A percentile compares a stretch with the other conserved stretches of the same genome.
Evolutionary conservation across 2,888 invertebrate species (phyloP).

Genomic region (Nematopogon swammerdamellus): DNA sequence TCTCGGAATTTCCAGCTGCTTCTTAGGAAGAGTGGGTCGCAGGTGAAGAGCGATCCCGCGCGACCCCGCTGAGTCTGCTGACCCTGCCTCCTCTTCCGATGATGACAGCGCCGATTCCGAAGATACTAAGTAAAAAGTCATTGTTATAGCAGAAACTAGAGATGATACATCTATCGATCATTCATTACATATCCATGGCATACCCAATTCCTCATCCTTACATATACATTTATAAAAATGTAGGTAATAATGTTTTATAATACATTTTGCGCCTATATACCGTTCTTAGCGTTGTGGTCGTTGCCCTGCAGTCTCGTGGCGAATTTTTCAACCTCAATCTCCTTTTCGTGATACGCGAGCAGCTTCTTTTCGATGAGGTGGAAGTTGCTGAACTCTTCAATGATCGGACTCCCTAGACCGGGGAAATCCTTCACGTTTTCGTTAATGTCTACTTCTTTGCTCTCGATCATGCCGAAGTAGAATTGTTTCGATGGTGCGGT

Average conservation of each 20-base stretch:
- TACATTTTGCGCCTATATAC: no score
- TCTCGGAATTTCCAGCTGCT: slow-evolving; percentile 70
- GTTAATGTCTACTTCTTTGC: slow-evolving; percentile 27
- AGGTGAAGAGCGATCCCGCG: slow-evolving; percentile 69
- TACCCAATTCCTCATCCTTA: no score
- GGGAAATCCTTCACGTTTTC: slow-evolving; percentile 44
- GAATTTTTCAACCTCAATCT: slow-evolving; percentile 39
- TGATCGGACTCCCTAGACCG: slow-evolving; percentile 42
- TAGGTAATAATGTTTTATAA: no score
- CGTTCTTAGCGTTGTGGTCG: slow-evolving; percentile 33
- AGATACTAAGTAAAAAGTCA: no score
- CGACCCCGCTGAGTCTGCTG: slow-evolving; percentile 35
- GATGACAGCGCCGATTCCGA: slow-evolving; percentile 58
- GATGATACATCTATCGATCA: not conserved
- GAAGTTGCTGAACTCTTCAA: slow-evolving; percentile 44
- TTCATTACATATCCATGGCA: no score
- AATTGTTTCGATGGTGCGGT: slow-evolving; percentile 53
- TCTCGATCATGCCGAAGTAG: slow-evolving; percentile 77
- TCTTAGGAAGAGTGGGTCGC: slow-evolving; percentile 76
- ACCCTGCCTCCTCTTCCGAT: slow-evolving; percentile 43
- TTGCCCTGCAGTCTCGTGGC: slow-evolving; percentile 32
- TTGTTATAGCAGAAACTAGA: not conserved
- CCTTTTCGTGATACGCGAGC: slow-evolving; percentile 39
- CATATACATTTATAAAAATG: no score
- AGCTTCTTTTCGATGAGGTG: slow-evolving; percentile 43